Conservation (phyloP, 2,888 invertebrate genomes). For the Drosophila incognita region DNA sequence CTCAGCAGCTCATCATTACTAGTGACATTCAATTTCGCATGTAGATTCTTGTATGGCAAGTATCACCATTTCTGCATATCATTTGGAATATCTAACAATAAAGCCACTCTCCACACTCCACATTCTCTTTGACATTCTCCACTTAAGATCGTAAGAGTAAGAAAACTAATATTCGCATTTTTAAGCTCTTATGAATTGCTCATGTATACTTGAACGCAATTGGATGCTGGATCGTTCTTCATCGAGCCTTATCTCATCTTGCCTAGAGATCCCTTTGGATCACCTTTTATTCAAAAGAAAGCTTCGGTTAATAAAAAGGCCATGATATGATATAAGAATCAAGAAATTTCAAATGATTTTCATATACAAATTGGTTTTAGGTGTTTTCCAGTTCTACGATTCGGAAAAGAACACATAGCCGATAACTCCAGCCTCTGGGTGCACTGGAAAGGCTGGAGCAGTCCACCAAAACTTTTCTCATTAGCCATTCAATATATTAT, state of each 20-base stretch:
- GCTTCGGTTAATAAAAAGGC: not conserved
- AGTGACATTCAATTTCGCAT: not conserved
- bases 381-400: not conserved
- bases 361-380: not conserved
- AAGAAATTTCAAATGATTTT: not conserved
- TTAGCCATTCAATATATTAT: not conserved
- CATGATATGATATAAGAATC: not conserved
- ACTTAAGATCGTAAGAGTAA: not conserved
- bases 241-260: not conserved
- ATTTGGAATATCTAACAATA: not conserved
- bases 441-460: not conserved
- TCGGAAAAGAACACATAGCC: not conserved
- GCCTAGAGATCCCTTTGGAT: not conserved
- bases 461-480: not conserved
- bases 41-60: not conserved
- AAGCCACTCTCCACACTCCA: not conserved
- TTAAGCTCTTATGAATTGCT: not conserved
- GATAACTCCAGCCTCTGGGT: not conserved
- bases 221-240: not conserved
- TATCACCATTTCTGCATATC: not conserved
- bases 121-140: not conserved
- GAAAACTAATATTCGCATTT: not conserved
- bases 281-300: not conserved
- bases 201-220: not conserved
- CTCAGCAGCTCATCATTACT: not conserved